Base-by-base conservation (phyloP, 2,113 vertebrate genomes). In the Cephalopholis sonnerati region DNA sequence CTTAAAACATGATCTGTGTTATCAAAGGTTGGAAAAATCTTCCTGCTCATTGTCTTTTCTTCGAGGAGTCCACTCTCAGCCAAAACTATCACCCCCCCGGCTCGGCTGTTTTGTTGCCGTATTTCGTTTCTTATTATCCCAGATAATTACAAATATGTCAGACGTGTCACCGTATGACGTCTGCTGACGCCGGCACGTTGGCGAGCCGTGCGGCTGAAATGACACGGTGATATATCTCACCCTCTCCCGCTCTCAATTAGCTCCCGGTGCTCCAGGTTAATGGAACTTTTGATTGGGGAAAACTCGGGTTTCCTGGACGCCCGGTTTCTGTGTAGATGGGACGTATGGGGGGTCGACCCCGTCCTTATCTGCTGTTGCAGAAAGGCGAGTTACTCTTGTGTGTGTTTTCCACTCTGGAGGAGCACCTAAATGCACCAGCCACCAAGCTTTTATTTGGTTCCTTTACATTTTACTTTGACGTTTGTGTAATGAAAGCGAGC, bases 211-310 rank as follows among this genome's bases (percentile, higher is more conserved):
- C 15, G 46, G 76, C 81, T 22, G 57, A 61, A 67, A 20, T 51
- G 79, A 77, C 68, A 67, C 81, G 8, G 50, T n/a, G 86, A 85
- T 86, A 67, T 12, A 73, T 73, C 85, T 91, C 71, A 74, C 66
- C 80, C 79, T 67, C 79, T 36, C 69, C 57, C 66, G 82, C 90
- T 92, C 93, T 92, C 93, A 93, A 93, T 94, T 94, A 92, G 92
- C 89, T 93, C 86, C 84, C 63, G 48, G 87, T 70, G 89, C 87
- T 92, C 63, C 92, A 92, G 91, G 93, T 94, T 94, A 94, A 94
- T 94, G 87, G 93, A 94, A 94, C 91, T 91, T 94, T 90, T 93
- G 91, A 92, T 94, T 93, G 89, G 91, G 86, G 77, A 67, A 84
- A 88, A 86, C 64, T 70, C 27, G 3, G 67, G 83, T 84, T 91